Conservation (phyloP, 2,113 vertebrate species). For the Neolamprologus modestus region DNA sequence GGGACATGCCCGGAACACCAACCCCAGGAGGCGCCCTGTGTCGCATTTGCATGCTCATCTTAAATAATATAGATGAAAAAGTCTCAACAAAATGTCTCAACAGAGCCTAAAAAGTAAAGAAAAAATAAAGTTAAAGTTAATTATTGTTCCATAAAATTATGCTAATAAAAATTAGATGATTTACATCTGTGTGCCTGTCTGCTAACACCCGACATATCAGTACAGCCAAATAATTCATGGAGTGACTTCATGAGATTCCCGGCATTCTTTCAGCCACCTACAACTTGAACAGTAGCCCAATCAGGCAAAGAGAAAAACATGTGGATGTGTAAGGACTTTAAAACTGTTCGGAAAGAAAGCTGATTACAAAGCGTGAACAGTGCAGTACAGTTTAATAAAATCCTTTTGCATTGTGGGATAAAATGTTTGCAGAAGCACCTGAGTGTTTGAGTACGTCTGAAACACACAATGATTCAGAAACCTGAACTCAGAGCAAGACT, state of each 20-base stretch:
- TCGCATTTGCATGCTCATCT: not conserved
- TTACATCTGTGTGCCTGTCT: not conserved
- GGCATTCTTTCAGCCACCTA: not conserved
- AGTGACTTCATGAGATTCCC: not conserved
- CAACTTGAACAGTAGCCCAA: not conserved
- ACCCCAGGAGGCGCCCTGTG: not conserved
- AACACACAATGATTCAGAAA: not conserved
- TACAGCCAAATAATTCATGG: not conserved
- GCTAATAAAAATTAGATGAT: not conserved
- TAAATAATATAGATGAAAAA: not conserved
- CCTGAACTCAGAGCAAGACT: not conserved
- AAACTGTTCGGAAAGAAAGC: not conserved
- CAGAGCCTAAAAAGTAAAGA: not conserved
- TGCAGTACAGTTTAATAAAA: not conserved
- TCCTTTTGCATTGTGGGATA: not conserved
- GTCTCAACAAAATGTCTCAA: not conserved
- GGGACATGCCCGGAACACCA: no score
- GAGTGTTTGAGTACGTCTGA: not conserved
- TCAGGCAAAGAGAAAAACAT: not conserved
- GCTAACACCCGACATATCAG: not conserved
- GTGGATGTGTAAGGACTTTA: not conserved
- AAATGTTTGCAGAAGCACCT: not conserved
- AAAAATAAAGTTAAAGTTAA: not conserved
- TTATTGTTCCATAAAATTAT: not conserved
- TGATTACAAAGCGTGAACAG: not conserved